Base-by-base conservation (phyloP, 2,113 vertebrate species). In the Xiphorhynchus elegans region DNA sequence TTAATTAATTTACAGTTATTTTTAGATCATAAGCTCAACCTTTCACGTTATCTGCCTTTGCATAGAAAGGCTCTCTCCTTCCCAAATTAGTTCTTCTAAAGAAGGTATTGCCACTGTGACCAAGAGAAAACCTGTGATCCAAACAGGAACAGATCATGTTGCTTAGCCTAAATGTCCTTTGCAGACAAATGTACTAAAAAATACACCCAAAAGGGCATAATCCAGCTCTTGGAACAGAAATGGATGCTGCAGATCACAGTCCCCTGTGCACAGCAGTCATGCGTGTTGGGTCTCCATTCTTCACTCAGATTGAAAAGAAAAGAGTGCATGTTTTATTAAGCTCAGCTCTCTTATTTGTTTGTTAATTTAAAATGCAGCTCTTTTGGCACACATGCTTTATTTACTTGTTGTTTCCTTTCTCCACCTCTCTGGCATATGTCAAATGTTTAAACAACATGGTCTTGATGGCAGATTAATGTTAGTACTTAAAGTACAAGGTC, bases 401-500 rank as follows among this genome's bases (percentile, higher is more conserved):
- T 87, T 85, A 49, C 19, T 73, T 86, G 18, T 67, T 87, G 60
- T 25, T 91, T 84, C 62, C 31, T 9, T 37, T 76, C 18, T 64
- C 64, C 33, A 60, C 46, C 92, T 97, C 89, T 47, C 79, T 62
- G 74, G 35, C 35, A 35, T 63, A 84, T 52, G 40, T 63, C 75
- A 94, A 73, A 86, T 76, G 60, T 67, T 97, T 69, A 72, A 84
- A 59, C 68, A 87, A 91, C 42, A 64, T 20, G n/a, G 90, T 90
- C 77, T 86, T 77, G 92, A 95, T 85, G 59, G 81, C 10, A 89
- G 56, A 94, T 87, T 94, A 95, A 93, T 89, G 87, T 91, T 94
- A 90, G 68, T 23, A 85, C 49, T 95, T 60, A 73, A 55, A 60
- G 12, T 47, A 79, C 70, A 58, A 76, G 77, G 76, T 67, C 72